phyloP scores from a whole-genome alignment of 2,797 vertebrate species.

The Aratinga solstitialis region DNA sequence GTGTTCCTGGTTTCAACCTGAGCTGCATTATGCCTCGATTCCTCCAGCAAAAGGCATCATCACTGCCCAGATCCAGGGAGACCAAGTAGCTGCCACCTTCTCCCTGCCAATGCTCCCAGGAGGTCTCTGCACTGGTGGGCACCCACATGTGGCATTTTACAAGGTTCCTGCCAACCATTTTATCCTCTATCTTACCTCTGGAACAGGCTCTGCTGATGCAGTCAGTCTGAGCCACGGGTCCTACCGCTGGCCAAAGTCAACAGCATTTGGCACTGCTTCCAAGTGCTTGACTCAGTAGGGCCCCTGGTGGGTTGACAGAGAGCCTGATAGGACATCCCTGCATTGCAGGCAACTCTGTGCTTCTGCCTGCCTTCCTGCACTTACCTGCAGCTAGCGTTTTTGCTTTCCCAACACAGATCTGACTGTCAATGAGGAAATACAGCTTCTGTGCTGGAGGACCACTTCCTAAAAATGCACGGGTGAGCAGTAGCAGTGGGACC shows the following conservation, averaged over 20 bases:
- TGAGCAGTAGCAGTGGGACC: neutral
- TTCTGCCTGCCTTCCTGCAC: neutral
- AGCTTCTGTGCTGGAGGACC: neutral
- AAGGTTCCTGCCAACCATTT: neutral
- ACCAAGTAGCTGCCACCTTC: neutral
- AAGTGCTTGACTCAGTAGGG: neutral
- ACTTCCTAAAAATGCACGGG: too few relatives aligned
- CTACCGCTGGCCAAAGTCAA: neutral
- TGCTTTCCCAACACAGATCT: neutral
- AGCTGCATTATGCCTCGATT: neutral
- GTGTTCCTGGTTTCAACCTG: neutral
- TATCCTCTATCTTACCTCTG: neutral
- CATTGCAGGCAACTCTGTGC: neutral
- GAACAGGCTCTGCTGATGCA: neutral
- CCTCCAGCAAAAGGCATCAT: neutral
- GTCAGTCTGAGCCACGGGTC: neutral
- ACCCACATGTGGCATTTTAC: neutral
- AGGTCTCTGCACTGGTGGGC: neutral
- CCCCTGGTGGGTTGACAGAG: neutral
- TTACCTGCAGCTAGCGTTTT: neutral
- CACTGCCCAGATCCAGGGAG: neutral
- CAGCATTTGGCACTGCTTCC: neutral
- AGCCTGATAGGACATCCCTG: neutral
- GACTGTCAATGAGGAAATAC: neutral
- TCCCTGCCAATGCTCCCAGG: neutral